Percentiles rank a stretch among this genome's conserved stretches.
These are phyloP conservation scores for Lagocephalus sceleratus DNA, from an alignment of 2,797 vertebrate genomes.

Conservation along the genomic window DNA sequence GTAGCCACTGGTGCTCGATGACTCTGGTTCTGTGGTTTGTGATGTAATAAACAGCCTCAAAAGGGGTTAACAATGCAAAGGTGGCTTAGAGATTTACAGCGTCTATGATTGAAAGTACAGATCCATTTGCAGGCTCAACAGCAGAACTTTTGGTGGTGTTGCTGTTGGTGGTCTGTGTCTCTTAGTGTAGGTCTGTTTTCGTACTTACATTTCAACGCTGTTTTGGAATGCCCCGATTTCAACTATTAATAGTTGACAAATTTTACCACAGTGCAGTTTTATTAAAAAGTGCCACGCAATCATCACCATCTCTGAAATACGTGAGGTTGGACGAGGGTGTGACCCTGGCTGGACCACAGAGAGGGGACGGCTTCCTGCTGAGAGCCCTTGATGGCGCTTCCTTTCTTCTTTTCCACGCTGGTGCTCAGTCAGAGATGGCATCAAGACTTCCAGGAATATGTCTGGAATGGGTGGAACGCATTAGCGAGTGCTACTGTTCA, in stretches of 20 bases:
- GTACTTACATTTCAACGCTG: too few species aligned
- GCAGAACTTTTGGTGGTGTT: too few species aligned
- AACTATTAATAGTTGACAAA: conserved; percentile 2
- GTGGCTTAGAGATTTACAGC: too few species aligned
- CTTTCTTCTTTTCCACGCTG: conserved; percentile 1
- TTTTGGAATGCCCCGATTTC: background rate
- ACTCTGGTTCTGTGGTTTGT: too few species aligned
- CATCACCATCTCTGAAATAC: conserved; percentile 17
- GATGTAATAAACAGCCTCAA: too few species aligned
- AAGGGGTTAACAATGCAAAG: too few species aligned
- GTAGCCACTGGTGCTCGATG: too few species aligned
- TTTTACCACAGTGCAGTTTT: conserved; percentile 13
- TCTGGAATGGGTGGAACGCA: conserved; percentile 70
- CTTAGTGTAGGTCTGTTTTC: background rate
- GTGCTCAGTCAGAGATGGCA: conserved; percentile 64
- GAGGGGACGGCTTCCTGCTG: conserved; percentile 49
- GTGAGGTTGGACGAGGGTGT: conserved; percentile 36
- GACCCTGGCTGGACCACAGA: conserved; percentile 40
- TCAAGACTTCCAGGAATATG: conserved; percentile 68
- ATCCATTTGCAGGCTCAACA: too few species aligned
- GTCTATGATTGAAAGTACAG: too few species aligned
- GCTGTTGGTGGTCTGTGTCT: background rate
- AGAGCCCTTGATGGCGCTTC: conserved; percentile 64
- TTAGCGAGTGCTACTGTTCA: conserved; percentile 62
- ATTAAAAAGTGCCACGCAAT: conserved; percentile 9